phyloP scores from a whole-genome alignment of 2,888 invertebrate genomes.

The Diabrotica balteata region DNA sequence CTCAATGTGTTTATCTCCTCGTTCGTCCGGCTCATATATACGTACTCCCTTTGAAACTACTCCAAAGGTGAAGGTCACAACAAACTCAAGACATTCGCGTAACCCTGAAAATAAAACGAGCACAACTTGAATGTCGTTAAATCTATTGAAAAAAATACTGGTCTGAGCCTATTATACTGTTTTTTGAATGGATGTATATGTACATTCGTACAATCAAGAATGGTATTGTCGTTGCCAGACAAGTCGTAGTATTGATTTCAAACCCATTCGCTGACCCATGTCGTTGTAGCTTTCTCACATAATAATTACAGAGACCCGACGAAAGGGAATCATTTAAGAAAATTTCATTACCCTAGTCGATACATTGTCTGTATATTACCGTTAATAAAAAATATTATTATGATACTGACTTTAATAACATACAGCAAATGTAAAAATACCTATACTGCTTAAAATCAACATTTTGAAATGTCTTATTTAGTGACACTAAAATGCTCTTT shows the following conservation, averaged over 20 bases:
- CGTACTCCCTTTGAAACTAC: not conserved
- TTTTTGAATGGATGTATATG: constrained; percentile 6
- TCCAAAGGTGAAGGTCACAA: constrained; percentile 13
- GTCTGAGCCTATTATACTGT: constrained; percentile 4
- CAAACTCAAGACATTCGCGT: constrained; percentile 4
- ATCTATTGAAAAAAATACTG: constrained; percentile 16
- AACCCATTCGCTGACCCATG: constrained; percentile 8
- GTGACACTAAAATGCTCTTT: too few relatives aligned
- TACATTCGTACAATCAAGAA: not conserved
- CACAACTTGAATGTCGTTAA: constrained; percentile 7
- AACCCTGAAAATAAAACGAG: constrained; percentile 11
- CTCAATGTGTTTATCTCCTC: too few relatives aligned
- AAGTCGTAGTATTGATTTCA: constrained; percentile 10
- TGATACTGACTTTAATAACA: too few relatives aligned
- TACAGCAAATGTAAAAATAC: too few relatives aligned
- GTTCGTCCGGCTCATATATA: too few relatives aligned
- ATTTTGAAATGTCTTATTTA: too few relatives aligned
- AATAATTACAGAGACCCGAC: not conserved
- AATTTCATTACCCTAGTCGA: too few relatives aligned
- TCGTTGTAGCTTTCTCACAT: not conserved
- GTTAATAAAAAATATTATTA: too few relatives aligned
- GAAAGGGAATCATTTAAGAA: too few relatives aligned
- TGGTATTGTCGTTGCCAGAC: not conserved
- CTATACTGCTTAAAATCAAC: too few relatives aligned
- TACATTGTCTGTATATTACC: too few relatives aligned